Base-by-base conservation (phyloP, 2,888 invertebrate species). In the Terebella lapidaria region DNA sequence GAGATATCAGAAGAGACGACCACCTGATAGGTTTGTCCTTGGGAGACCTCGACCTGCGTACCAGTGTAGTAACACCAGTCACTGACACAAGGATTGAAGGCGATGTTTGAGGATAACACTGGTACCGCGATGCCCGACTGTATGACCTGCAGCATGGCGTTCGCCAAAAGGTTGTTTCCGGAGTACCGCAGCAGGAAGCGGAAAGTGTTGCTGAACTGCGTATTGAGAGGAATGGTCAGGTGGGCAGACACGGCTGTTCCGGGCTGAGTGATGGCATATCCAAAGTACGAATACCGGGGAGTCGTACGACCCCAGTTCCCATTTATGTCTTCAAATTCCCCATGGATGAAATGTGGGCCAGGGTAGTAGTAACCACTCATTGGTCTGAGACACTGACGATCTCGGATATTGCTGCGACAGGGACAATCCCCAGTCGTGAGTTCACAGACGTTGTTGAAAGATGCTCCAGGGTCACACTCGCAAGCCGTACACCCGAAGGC, bases 401-500 rank as follows among this genome's bases (percentile, higher is more conserved):
- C 70, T 5, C 46, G 46, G n/a, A 69, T 56, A 22, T 67, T 58
- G 10, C 22, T 29, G 47, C 60, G 59, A 60, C 73, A 73, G 1
- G 56, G 25, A 57, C 73, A 73, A 61, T 70, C 67, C 20, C 72
- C 73, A 20, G 61, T 63, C n/a, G 42, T 52, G 56, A 70, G 69
- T 60, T 71, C 61, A 61, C 73, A 73, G 1, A 56, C 35, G 10
- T 54, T 35, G 25, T 51, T 54, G 27, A 59, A 3, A 4, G 70
- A 56, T 15, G 71, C 72, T 15, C 72, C 72, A 10, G 60, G 53
- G 47, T 71, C 68, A 62, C 73, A 73, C 5, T 52, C 59, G 60
- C 73, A 73, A 3, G 62, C n/a, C 5, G 27, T 58, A 58, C 73
- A 73, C 10, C 73, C 73, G 72, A 35, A 59, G 3, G 61, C 25